Base-by-base conservation (phyloP, 2,888 invertebrate genomes). In the Melanargia galathea region DNA sequence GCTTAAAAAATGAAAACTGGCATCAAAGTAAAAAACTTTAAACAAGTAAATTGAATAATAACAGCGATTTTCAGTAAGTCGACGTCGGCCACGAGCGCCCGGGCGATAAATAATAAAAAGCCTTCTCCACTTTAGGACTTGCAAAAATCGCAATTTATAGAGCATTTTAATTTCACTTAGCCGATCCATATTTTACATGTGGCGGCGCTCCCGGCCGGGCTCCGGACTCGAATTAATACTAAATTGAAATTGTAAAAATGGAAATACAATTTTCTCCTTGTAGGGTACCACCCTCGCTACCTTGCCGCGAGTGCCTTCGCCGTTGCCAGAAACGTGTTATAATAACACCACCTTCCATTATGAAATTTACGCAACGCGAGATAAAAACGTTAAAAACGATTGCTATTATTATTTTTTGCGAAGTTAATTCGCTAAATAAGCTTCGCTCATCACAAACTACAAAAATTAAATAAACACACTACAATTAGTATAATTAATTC, bases 71-170 rank as follows among this genome's bases (percentile, higher is more conserved):
- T 80, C 84, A 83, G 86, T 83, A 84, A 87, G 84, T 87, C 84
- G 78, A 78, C 82, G 83, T 81, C 82, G 84, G 83, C 83, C 85
- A 80, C 83, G 81, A 76, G 81, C 81, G 83, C 82, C 78, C 77
- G 74, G 77, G 84, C 86, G 82, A 90, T 91, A 90, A 91, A 91
- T 91, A 87, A 90, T 90, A 90, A 89, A 89, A 89, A 90, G 88
- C 89, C 89, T 90, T 89, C 89, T 88, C 89, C 90, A 90, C 91
- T 91, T 90, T 90, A 87, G 91, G 89, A 90, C 91, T 91, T 90
- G 90, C 90, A 90, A 91, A 91, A 91, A 90, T 91, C 90, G 90
- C 89, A 91, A 91, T 91, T 91, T 91, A 91, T 91, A 90, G 91
- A 90, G 87, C 89, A 86, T 90, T 91, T 91, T 91, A 91, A 91